Conservation (phyloP, 30 jellyfish, hydroid and myxozoan species). For the Sanderia malayensis region DNA sequence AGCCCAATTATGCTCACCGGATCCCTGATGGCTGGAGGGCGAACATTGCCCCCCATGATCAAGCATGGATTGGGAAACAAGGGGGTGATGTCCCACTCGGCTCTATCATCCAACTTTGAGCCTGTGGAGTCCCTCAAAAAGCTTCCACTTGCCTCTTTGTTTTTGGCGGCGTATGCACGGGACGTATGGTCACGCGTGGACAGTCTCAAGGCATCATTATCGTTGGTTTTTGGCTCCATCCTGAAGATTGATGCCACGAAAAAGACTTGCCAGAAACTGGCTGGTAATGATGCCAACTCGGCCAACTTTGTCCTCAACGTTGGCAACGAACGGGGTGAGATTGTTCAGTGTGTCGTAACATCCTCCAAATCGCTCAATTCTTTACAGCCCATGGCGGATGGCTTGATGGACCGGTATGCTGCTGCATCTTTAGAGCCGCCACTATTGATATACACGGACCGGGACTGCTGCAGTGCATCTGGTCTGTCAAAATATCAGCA, state of each 20-base stretch:
- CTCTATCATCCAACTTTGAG: slow-evolving; percentile 6
- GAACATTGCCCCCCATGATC: no score
- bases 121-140: neutral
- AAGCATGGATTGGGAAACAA: no score
- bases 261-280: slow-evolving; percentile 40
- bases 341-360: slow-evolving; percentile 31
- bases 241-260: slow-evolving; percentile 59
- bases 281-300: slow-evolving; percentile 50
- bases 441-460: slow-evolving; percentile 40
- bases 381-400: slow-evolving; percentile 44
- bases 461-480: slow-evolving; percentile 53
- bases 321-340: slow-evolving; percentile 67
- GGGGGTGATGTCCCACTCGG: neutral
- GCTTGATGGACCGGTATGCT: slow-evolving; percentile 39
- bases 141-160: slow-evolving; percentile 43
- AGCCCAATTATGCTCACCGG: no score
- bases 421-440: slow-evolving; percentile 32
- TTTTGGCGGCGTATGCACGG: slow-evolving; percentile 39
- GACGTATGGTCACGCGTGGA: slow-evolving; percentile 58
- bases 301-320: slow-evolving; percentile 58
- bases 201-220: slow-evolving; percentile 22
- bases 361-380: slow-evolving; percentile 12
- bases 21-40: no score
- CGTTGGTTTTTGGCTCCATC: slow-evolving; percentile 43
- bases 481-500: slow-evolving; percentile 15